phyloP scores from a whole-genome alignment of 2,113 vertebrate genomes.

The Ammodramus savannarum region DNA sequence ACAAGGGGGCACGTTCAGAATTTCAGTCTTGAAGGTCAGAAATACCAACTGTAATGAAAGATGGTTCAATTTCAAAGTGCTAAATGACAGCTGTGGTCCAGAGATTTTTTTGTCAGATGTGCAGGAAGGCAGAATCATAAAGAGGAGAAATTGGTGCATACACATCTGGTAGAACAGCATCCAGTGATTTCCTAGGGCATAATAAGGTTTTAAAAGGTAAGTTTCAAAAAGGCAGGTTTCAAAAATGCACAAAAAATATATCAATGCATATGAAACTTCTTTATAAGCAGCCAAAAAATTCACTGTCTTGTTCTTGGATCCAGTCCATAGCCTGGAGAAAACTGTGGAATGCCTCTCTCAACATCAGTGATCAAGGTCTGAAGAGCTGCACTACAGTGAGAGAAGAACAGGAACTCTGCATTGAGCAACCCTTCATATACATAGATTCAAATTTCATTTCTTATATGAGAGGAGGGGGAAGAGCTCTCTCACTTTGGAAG shows the following conservation, averaged over 20 bases:
- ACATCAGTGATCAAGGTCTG: not conserved
- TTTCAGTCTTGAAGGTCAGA: constrained; percentile 37
- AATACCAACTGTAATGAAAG: constrained; percentile 30
- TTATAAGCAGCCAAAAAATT: not conserved
- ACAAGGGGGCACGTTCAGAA: not conserved
- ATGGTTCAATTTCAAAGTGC: not conserved
- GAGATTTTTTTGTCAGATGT: not conserved
- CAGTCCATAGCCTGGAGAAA: not conserved
- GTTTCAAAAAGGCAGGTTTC: not conserved
- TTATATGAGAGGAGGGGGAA: not conserved
- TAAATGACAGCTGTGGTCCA: not conserved
- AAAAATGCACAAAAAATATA: not conserved
- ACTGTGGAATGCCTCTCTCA: not conserved
- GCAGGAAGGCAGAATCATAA: not conserved
- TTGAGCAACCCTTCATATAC: not conserved
- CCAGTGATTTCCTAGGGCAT: not conserved
- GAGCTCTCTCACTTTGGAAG: not conserved
- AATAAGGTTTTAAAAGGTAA: not conserved
- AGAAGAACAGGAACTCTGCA: not conserved
- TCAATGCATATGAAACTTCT: not conserved
- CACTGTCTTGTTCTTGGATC: not conserved
- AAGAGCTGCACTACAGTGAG: not conserved
- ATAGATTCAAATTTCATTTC: not conserved
- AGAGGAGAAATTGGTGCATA: not conserved
- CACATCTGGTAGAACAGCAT: not conserved